These are phyloP conservation scores for Percopsis omiscomaycus DNA, from an alignment of 2,797 vertebrate species.

Conservation along the genomic window DNA sequence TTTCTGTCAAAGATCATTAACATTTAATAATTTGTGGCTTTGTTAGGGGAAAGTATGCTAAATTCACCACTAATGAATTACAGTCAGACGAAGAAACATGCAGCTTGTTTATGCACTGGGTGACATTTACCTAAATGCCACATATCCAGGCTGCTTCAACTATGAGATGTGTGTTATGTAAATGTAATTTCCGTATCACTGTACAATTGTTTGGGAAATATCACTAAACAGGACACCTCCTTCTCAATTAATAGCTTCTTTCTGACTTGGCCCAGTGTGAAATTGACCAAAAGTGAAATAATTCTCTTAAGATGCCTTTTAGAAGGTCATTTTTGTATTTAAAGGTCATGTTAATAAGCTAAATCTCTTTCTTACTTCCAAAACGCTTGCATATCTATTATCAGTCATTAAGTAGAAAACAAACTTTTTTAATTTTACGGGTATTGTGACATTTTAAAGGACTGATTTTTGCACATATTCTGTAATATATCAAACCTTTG, in stretches of 20 bases:
- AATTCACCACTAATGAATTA: slow-evolving; percentile 72
- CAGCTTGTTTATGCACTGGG: slow-evolving; percentile 67
- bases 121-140: slow-evolving; percentile 84
- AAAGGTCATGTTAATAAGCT: slow-evolving; percentile 1
- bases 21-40: slow-evolving; percentile 66
- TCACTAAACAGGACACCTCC: slow-evolving; percentile 60
- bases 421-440: background rate
- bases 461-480: background rate
- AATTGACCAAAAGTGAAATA: slow-evolving; percentile 11
- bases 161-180: slow-evolving; percentile 61
- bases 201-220: slow-evolving; percentile 72
- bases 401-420: background rate
- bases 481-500: background rate
- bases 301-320: background rate
- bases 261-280: slow-evolving; percentile 36
- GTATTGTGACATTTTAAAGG: slow-evolving; percentile 11
- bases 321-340: background rate
- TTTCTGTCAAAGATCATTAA: slow-evolving; percentile 64
- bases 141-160: slow-evolving; percentile 55
- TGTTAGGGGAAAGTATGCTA: slow-evolving; percentile 58
- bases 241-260: slow-evolving; percentile 48
- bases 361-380: background rate
- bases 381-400: background rate
- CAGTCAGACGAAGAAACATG: slow-evolving; percentile 52
- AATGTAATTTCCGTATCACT: slow-evolving; percentile 68